Percentiles rank a stretch among this genome's conserved stretches.
phyloP scores from a whole-genome alignment of 2,113 vertebrate species.

The Hippocampus comes region DNA sequence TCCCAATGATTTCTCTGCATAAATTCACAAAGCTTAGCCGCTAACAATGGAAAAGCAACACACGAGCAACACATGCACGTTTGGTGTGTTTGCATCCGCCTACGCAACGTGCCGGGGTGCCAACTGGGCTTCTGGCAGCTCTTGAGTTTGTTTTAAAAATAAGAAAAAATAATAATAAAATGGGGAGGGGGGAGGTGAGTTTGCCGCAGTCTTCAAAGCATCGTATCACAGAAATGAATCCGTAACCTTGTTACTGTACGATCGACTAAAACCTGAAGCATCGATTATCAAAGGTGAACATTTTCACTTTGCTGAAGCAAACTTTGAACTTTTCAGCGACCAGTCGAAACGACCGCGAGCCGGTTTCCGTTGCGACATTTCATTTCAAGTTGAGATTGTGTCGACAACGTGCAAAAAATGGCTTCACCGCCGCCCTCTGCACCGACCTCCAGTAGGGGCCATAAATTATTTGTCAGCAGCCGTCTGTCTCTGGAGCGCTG shows the following conservation, averaged over 20 bases:
- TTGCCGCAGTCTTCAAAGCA: too few relatives aligned
- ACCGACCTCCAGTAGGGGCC: conserved; percentile 20
- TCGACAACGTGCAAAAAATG: background rate
- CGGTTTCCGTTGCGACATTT: background rate
- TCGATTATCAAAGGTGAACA: too few relatives aligned
- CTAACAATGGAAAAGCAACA: background rate
- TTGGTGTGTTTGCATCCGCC: background rate
- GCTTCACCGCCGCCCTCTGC: conserved; percentile 5
- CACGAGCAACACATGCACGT: background rate
- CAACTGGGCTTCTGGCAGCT: background rate
- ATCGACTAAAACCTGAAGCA: too few relatives aligned
- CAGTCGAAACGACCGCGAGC: background rate
- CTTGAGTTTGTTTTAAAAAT: conserved; percentile 13
- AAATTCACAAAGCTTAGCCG: background rate
- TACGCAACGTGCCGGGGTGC: background rate
- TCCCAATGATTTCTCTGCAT: background rate
- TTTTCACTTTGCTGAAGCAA: too few relatives aligned
- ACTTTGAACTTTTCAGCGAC: background rate
- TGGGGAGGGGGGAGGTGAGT: too few relatives aligned
- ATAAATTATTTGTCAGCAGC: conserved; percentile 28
- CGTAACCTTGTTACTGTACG: too few relatives aligned
- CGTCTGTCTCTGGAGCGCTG: conserved; percentile 35
- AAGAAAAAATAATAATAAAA: too few relatives aligned
- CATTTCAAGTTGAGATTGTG: conserved; percentile 5
- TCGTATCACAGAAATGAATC: too few relatives aligned